phyloP scores from a whole-genome alignment of 2,888 invertebrate genomes.

The Leptinotarsa rubiginosa region DNA sequence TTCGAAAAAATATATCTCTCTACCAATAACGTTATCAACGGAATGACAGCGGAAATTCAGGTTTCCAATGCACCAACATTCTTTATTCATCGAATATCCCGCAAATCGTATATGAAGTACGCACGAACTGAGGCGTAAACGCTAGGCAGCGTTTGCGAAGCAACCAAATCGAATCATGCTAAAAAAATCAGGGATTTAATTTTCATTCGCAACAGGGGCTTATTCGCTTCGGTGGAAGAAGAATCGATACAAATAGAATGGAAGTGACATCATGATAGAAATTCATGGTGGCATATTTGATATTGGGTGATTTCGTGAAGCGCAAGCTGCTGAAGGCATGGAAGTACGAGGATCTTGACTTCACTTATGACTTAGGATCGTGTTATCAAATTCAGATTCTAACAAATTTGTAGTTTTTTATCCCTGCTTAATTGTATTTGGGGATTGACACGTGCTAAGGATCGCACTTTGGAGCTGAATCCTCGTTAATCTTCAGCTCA shows the following conservation, averaged over 20 bases:
- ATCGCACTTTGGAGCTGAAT: too few species aligned
- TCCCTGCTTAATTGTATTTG: too few species aligned
- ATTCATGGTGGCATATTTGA: not conserved
- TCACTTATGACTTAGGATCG: too few species aligned
- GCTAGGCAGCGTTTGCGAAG: not conserved
- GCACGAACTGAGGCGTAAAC: not conserved
- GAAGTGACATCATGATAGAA: not conserved
- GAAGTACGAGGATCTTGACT: not conserved
- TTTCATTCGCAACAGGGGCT: conserved; percentile 6
- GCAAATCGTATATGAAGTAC: not conserved
- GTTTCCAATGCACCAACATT: not conserved
- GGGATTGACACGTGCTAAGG: too few species aligned
- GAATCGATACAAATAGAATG: conserved; percentile 1
- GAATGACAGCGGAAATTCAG: not conserved
- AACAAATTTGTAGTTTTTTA: too few species aligned
- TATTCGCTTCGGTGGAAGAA: not conserved
- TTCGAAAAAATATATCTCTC: not conserved
- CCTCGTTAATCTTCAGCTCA: too few species aligned
- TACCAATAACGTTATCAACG: not conserved
- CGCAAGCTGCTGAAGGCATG: not conserved
- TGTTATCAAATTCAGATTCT: too few species aligned
- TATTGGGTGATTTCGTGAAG: not conserved
- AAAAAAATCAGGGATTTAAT: not conserved
- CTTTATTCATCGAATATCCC: not conserved
- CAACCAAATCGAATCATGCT: not conserved